A percentile compares a stretch with the other conserved stretches of the same genome.
phyloP scores from a whole-genome alignment of 2,888 invertebrate genomes.

The Ophion ventricosus region DNA sequence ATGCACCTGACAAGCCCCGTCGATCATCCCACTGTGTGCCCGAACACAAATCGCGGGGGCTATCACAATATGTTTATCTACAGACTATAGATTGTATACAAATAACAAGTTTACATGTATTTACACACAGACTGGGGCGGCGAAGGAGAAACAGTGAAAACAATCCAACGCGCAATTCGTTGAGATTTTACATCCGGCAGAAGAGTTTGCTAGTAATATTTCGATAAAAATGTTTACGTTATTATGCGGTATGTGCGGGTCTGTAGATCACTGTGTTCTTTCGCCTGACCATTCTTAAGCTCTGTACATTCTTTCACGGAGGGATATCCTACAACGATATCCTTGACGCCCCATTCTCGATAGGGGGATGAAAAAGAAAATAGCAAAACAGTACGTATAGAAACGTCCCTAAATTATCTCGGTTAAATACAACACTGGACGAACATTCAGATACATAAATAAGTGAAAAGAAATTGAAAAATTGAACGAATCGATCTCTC shows the following conservation, averaged over 20 bases:
- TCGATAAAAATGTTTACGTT: too few species aligned
- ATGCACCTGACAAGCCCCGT: slow-evolving; percentile 66
- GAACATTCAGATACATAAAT: slow-evolving; percentile 20
- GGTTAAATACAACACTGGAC: slow-evolving; percentile 34
- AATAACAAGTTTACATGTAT: slow-evolving; percentile 68
- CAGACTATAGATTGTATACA: slow-evolving; percentile 59
- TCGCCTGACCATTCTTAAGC: slow-evolving; percentile 45
- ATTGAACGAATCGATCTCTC: not conserved
- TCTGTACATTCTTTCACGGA: slow-evolving; percentile 61
- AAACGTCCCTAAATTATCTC: slow-evolving; percentile 43
- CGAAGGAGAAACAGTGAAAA: slow-evolving; percentile 52
- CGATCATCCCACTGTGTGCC: slow-evolving; percentile 9
- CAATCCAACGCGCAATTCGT: not conserved
- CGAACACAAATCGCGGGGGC: slow-evolving; percentile 43
- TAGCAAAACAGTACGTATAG: slow-evolving; percentile 24
- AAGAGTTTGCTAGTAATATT: not conserved
- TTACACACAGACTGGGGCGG: slow-evolving; percentile 68
- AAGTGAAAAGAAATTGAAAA: slow-evolving; percentile 7
- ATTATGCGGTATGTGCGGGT: not conserved
- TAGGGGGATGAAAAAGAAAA: slow-evolving; percentile 8
- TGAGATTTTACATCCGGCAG: not conserved
- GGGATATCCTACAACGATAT: slow-evolving; percentile 60
- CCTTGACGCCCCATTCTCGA: slow-evolving; percentile 37
- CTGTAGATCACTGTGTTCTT: slow-evolving; percentile 40
- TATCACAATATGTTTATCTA: slow-evolving; percentile 68